phyloP scores from a whole-genome alignment of 2,888 invertebrate species.

The Agrotis clavis region DNA sequence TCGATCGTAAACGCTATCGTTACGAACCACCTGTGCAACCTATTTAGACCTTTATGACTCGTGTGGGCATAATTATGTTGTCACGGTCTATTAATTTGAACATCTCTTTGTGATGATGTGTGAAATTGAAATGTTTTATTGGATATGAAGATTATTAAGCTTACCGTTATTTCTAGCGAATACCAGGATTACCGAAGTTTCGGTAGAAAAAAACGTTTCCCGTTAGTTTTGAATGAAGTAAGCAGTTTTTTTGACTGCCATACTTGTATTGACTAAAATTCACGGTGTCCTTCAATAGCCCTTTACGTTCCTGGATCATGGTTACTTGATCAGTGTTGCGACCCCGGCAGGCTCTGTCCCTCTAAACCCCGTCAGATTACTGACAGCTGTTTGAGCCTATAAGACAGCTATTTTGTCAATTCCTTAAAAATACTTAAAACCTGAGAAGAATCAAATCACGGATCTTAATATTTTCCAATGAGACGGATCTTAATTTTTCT shows the following conservation, averaged over 20 bases:
- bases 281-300: too few relatives aligned
- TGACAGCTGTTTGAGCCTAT: too few relatives aligned
- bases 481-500: background rate
- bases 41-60: slow-evolving; percentile 21
- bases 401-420: background rate
- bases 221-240: too few relatives aligned
- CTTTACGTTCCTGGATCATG: too few relatives aligned
- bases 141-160: background rate
- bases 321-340: too few relatives aligned
- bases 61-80: slow-evolving; percentile 25
- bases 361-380: too few relatives aligned
- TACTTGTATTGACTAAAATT: too few relatives aligned
- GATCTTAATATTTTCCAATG: background rate
- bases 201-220: too few relatives aligned
- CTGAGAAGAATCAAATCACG: background rate
- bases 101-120: slow-evolving; percentile 8
- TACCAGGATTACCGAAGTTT: too few relatives aligned
- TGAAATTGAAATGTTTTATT: background rate
- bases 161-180: background rate
- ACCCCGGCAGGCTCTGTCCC: too few relatives aligned
- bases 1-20: slow-evolving; percentile 39
- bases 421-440: background rate
- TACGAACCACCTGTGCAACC: slow-evolving; percentile 37
- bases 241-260: too few relatives aligned
- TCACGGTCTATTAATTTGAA: slow-evolving; percentile 30